Percentiles rank a stretch among this genome's conserved stretches.
Evolutionary conservation across 2,113 vertebrate genomes (phyloP).

Genomic region (Dasypus novemcinctus): DNA sequence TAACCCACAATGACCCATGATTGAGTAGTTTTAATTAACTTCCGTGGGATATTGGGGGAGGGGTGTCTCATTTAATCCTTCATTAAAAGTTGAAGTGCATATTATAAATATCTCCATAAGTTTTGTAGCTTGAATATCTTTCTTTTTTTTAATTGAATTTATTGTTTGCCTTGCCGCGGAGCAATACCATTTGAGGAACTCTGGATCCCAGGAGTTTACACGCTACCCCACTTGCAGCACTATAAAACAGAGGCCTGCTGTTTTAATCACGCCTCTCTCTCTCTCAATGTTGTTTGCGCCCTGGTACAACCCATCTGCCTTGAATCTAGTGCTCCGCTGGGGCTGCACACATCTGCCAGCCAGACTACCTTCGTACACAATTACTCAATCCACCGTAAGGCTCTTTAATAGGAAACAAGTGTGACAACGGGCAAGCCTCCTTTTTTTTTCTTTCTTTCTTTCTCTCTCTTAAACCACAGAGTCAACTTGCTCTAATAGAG

Average conservation of each 20-base stretch:
- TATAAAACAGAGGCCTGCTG: slow-evolving; percentile 83
- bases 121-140: slow-evolving; percentile 49
- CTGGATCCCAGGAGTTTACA: slow-evolving; percentile 77
- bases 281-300: slow-evolving; percentile 85
- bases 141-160: slow-evolving; percentile 72
- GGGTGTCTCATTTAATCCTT: slow-evolving; percentile 41
- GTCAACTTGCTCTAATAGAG: slow-evolving; percentile 82
- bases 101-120: slow-evolving; percentile 60
- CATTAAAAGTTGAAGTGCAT: slow-evolving; percentile 33
- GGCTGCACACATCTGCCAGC: slow-evolving; percentile 89
- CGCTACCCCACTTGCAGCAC: slow-evolving; percentile 76
- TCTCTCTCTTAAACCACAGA: slow-evolving; percentile 76
- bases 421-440: slow-evolving; percentile 83
- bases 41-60: slow-evolving; percentile 49
- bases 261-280: slow-evolving; percentile 86
- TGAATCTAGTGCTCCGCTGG: slow-evolving; percentile 85
- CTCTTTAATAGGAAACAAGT: slow-evolving; percentile 90
- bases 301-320: slow-evolving; percentile 88
- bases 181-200: slow-evolving; percentile 67
- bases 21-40: slow-evolving; percentile 75
- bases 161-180: slow-evolving; percentile 52
- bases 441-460: slow-evolving; percentile 16
- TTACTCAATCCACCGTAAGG: slow-evolving; percentile 87
- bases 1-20: slow-evolving; percentile 61
- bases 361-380: slow-evolving; percentile 89